phyloP scores from a whole-genome alignment of 92 coral and sea anemone species.

The Porites cylindrica region DNA sequence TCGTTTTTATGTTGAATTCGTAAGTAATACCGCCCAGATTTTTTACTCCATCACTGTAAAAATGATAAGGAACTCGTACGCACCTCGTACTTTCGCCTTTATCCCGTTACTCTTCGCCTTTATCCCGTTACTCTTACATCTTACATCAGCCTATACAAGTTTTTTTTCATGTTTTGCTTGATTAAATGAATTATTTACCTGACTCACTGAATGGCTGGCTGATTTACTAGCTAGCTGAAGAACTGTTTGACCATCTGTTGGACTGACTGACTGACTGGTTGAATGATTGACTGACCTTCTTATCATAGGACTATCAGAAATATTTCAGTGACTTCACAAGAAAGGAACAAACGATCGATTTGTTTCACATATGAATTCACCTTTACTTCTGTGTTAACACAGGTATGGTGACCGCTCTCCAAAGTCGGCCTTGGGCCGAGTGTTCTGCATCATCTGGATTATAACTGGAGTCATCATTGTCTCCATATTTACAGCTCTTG shows the following conservation, averaged over 20 bases:
- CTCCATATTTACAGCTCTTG: constrained; percentile 89
- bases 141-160: no score
- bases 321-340: no score
- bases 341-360: background rate
- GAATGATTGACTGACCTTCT: background rate
- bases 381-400: background rate
- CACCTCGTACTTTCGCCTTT: no score
- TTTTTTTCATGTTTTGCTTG: no score
- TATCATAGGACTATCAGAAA: background rate
- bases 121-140: no score
- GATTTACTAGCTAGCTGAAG: background rate
- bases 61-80: no score
- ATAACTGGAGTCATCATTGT: constrained; percentile 85
- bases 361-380: no score
- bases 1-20: background rate
- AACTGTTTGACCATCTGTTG: background rate
- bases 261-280: background rate
- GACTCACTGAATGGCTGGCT: background rate
- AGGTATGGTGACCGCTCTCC: constrained; percentile 95
- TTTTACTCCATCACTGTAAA: no score
- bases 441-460: constrained; percentile 88
- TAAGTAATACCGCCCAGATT: background rate
- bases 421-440: constrained; percentile 85
- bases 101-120: no score
- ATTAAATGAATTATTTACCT: no score